Evolutionary conservation across 2,113 vertebrate species (phyloP).

Genomic region (Propithecus coquereli): DNA sequence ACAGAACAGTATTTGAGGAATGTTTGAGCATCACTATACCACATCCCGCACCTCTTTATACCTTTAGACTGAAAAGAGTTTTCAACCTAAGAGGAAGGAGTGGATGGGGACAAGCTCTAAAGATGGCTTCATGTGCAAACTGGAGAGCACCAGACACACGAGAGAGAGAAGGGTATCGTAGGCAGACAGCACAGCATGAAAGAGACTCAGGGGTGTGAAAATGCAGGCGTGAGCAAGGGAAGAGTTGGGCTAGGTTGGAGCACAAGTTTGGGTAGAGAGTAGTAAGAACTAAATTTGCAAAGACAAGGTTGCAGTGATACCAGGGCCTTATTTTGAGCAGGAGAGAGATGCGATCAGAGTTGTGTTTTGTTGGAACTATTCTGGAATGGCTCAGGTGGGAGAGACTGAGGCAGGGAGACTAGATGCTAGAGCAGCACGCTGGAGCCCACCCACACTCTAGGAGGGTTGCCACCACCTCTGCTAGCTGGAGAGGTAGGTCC

Average conservation of each 20-base stretch:
- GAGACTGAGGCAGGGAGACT: neutral
- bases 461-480: neutral
- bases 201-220: neutral
- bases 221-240: neutral
- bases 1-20: neutral
- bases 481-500: neutral
- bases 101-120: neutral
- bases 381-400: too few species aligned
- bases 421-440: rapidly evolving
- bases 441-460: too few species aligned
- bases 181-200: neutral
- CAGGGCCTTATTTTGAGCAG: neutral
- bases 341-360: neutral
- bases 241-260: neutral
- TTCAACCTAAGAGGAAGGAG: neutral
- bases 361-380: neutral
- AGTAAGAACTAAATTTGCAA: neutral
- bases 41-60: neutral
- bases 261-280: neutral
- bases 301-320: neutral
- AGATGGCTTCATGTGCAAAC: neutral
- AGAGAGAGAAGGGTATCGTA: neutral
- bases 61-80: neutral
- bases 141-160: neutral
- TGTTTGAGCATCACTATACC: neutral